Evolutionary conservation across 30 jellyfish, hydroid and myxozoan species (phyloP), one percentile per base, ranked within the genome.

Genomic region (Calvadosia cruxmelitensis): DNA sequence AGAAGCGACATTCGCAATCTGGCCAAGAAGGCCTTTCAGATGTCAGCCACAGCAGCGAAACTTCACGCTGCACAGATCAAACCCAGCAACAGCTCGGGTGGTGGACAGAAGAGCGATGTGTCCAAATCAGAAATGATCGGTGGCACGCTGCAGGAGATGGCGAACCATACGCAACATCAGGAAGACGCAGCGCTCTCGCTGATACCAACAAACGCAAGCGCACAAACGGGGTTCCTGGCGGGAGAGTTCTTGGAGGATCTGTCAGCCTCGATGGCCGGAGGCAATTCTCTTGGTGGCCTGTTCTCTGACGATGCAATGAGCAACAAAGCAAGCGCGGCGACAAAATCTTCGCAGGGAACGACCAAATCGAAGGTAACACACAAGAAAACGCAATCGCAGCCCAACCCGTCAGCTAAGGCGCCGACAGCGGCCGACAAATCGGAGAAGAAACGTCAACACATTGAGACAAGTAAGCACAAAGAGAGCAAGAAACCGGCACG

Each of bases 1-100:
- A 63, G 99, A 75, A 91, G 84, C 48, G 99, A 91, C 52, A 91
- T 91, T 48, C 52, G 95, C 30, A 67, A 77, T 26, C 78, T 91
- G 26, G 99, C 99, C 1, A 91, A 79, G 66, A 91, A 91, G 75
- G 99, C 99, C 13, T 79, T 91, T 50, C 74, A 91, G 64, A 49
- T 68, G 69, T 68, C 57, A 64, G 68, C 73, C 71, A 50, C 53
- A 26, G 32, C 28, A 33, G 68, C 31, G 13, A 70, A 75, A 35
- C 32, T 66, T 1, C 20, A 34, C 24, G 33, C 65, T 35, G 72
- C 26, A 66, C 67, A 42, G 77, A 53, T 34, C 61, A 42, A 27
- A 29, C 63, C 16, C 27, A 28, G 3, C 42, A 70, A 50, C 24
- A 31, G 49, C 57, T 5, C 10, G 10, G 20, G 20, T 5, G 10